These are phyloP conservation scores for Todiramphus saurophagus DNA, from an alignment of 2,113 vertebrate species.

Conservation along the genomic window DNA sequence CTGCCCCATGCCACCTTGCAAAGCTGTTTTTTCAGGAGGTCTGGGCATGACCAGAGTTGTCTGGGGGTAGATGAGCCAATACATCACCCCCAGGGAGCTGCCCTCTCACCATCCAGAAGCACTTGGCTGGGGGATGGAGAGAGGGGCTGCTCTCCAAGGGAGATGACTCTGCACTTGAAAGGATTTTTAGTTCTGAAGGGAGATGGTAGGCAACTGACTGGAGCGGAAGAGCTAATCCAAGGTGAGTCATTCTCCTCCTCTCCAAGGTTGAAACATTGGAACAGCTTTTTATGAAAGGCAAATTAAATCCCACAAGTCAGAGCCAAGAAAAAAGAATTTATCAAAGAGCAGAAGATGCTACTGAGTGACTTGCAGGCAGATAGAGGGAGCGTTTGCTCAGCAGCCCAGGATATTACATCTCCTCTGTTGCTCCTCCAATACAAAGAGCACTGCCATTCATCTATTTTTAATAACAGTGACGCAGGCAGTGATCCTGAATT, in stretches of 20 bases:
- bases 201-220: background rate
- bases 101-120: background rate
- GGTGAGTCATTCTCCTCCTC: background rate
- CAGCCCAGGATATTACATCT: background rate
- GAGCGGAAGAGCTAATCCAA: background rate
- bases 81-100: fast-evolving
- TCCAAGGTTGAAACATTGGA: background rate
- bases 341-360: constrained; percentile 18
- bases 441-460: constrained; percentile 7
- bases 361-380: background rate
- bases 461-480: constrained; percentile 65
- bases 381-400: constrained; percentile 31
- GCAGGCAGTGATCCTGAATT: constrained; percentile 43
- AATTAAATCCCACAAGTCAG: constrained; percentile 46
- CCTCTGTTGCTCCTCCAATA: background rate
- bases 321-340: background rate
- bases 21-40: background rate
- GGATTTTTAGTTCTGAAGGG: background rate
- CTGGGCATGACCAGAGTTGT: background rate
- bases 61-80: background rate
- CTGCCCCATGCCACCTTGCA: background rate
- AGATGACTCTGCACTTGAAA: background rate
- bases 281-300: background rate
- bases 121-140: background rate
- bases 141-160: background rate